Evolutionary conservation across 2,797 vertebrate genomes (phyloP).

Genomic region (Alouatta caraya): DNA sequence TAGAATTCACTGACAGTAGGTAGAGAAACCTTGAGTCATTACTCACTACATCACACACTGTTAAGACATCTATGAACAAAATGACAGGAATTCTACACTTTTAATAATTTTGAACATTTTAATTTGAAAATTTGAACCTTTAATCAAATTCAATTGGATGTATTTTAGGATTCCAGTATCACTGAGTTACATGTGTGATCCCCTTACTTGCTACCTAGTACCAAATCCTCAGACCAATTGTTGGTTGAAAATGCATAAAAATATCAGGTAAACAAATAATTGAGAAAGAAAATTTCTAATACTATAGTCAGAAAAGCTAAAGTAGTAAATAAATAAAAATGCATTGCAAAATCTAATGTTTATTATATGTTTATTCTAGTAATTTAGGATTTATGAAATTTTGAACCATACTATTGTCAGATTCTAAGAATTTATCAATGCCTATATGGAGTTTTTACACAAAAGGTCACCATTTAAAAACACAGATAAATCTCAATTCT

Average conservation of each 20-base stretch:
- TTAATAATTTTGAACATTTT: background rate
- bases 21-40: background rate
- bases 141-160: background rate
- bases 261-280: background rate
- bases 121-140: background rate
- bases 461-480: background rate
- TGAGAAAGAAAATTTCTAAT: background rate
- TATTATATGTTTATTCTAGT: background rate
- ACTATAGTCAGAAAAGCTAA: background rate
- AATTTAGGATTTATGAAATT: background rate
- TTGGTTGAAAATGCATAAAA: background rate
- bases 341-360: background rate
- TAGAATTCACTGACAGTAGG: background rate
- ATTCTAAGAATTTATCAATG: background rate
- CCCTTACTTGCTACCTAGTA: background rate
- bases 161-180: background rate
- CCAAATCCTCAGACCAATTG: background rate
- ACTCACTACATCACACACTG: background rate
- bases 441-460: background rate
- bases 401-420: background rate
- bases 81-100: background rate
- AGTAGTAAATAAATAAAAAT: background rate
- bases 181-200: background rate
- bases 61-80: background rate
- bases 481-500: background rate